These are phyloP conservation scores for Lepidurus arcticus DNA, from an alignment of 1,140 invertebrate genomes.

Conservation along the genomic window DNA sequence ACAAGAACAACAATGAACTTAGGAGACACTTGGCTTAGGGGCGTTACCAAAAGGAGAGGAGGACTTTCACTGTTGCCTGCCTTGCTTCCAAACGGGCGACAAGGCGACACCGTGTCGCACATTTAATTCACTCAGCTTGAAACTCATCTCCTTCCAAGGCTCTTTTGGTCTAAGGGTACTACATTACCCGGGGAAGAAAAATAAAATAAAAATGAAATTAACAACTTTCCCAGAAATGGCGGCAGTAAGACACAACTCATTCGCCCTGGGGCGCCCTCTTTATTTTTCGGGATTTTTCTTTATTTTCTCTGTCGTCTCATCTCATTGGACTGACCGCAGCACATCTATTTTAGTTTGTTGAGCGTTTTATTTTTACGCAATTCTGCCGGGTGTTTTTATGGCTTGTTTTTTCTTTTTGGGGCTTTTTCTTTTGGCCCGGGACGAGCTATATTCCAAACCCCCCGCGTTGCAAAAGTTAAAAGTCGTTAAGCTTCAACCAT, in stretches of 20 bases:
- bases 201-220: too few species aligned
- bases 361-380: not conserved
- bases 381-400: not conserved
- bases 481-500: slow-evolving; percentile 19
- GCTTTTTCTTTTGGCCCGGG: not conserved
- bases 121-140: slow-evolving; percentile 22
- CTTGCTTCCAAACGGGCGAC: not conserved
- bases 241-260: too few species aligned
- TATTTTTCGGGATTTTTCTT: too few species aligned
- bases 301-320: not conserved
- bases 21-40: too few species aligned
- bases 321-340: not conserved
- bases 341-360: not conserved
- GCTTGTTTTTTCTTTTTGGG: not conserved
- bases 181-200: not conserved
- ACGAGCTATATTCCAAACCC: not conserved
- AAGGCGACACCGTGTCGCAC: slow-evolving; percentile 6
- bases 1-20: too few species aligned
- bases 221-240: too few species aligned
- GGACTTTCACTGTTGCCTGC: not conserved
- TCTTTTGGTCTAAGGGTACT: not conserved
- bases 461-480: slow-evolving; percentile 18
- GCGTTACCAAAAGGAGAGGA: too few species aligned
- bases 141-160: not conserved
- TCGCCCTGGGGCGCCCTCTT: too few species aligned